Conservation (phyloP, 2,797 vertebrate species). For the Chelon labrosus region DNA sequence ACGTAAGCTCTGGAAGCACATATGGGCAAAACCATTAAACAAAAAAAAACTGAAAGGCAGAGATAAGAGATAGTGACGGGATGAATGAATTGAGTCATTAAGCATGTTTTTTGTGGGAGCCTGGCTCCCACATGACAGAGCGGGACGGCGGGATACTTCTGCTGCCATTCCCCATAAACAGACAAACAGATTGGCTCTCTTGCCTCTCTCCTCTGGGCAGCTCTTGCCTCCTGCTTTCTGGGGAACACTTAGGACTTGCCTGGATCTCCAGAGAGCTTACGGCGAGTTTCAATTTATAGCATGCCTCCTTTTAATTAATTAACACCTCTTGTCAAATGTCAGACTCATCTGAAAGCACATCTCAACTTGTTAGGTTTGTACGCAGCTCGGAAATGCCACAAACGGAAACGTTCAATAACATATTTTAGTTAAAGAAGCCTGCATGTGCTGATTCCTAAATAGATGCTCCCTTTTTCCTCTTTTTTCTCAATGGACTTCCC, state of each 20-base stretch:
- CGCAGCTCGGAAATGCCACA: slow-evolving; percentile 4
- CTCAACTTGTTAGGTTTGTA: slow-evolving; percentile 3
- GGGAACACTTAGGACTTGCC: slow-evolving; percentile 70
- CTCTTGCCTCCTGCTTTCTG: slow-evolving; percentile 86
- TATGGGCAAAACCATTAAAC: slow-evolving; percentile 94
- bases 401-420: slow-evolving; percentile 7
- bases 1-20: slow-evolving; percentile 83
- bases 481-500: not conserved
- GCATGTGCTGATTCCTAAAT: not conserved
- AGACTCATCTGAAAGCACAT: slow-evolving; percentile 37
- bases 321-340: slow-evolving; percentile 42
- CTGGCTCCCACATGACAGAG: slow-evolving; percentile 95
- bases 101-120: slow-evolving; percentile 95
- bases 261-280: slow-evolving; percentile 43
- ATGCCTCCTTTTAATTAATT: slow-evolving; percentile 55
- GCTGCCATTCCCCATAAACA: slow-evolving; percentile 94
- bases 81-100: slow-evolving; percentile 99
- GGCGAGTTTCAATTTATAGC: slow-evolving; percentile 53
- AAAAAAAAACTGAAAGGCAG: slow-evolving; percentile 59
- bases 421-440: not conserved
- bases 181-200: slow-evolving; percentile 93
- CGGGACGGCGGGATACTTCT: slow-evolving; percentile 87
- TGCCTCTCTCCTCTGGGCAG: slow-evolving; percentile 93
- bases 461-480: not conserved
- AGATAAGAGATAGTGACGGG: slow-evolving; percentile 77